Conservation (phyloP, 2,888 invertebrate genomes). For the Chorisops tibialis region DNA sequence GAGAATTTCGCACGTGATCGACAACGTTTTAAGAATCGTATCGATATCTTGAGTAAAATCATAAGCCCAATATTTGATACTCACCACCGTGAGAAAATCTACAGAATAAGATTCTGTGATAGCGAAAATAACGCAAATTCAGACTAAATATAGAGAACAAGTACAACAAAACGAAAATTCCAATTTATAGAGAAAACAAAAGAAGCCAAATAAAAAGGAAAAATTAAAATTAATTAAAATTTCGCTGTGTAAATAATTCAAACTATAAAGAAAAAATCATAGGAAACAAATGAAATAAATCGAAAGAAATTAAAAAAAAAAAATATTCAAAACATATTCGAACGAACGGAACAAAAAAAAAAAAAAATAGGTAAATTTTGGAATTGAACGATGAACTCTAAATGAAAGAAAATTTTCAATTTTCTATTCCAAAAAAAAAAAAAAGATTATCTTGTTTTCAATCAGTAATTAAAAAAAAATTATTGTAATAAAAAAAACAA, state of each 20-base stretch:
- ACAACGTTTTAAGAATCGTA: conserved; percentile 44
- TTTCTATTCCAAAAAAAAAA: no score
- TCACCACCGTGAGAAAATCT: conserved; percentile 46
- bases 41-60: conserved; percentile 39
- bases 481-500: no score
- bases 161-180: conserved; percentile 8
- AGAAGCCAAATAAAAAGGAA: background rate
- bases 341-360: background rate
- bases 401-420: no score
- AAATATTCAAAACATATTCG: background rate
- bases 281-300: background rate
- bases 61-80: conserved; percentile 42
- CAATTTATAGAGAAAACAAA: background rate
- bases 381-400: no score
- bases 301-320: background rate
- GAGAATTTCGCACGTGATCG: conserved; percentile 57
- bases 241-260: background rate
- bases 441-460: no score
- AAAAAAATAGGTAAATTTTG: background rate
- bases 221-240: background rate
- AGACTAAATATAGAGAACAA: background rate
- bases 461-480: no score
- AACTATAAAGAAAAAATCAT: background rate
- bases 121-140: conserved; percentile 5
- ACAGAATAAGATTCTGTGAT: conserved; percentile 42